Percentiles rank a stretch among this genome's conserved stretches.
phyloP scores from a whole-genome alignment of 2,113 vertebrate species.

The Scopus umbretta region DNA sequence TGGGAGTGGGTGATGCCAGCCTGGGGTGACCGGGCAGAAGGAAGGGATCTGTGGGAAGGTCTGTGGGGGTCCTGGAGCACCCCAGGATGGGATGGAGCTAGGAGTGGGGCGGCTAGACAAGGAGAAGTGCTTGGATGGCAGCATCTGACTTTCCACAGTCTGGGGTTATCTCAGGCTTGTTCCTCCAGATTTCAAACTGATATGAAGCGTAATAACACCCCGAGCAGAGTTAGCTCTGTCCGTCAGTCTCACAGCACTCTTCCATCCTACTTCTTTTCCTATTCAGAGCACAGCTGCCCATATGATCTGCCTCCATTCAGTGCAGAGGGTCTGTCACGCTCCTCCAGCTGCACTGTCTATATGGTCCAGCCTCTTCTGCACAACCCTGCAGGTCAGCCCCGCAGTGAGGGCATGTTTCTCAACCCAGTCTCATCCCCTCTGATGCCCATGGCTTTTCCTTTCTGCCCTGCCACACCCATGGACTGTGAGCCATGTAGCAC shows the following conservation, averaged over 20 bases:
- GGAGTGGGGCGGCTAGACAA: not conserved
- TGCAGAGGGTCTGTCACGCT: not conserved
- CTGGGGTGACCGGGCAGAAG: not conserved
- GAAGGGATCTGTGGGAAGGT: fast-evolving
- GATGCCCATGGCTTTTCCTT: not conserved
- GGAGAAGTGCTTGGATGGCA: not conserved
- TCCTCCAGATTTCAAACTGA: not conserved
- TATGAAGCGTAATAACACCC: not conserved
- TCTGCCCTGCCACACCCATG: not conserved
- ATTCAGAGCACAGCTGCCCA: not conserved
- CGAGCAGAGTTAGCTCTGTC: not conserved
- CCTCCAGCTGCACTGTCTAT: not conserved
- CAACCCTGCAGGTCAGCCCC: not conserved
- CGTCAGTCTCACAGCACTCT: not conserved
- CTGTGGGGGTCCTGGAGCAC: not conserved
- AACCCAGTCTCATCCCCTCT: not conserved
- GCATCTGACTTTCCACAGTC: not conserved
- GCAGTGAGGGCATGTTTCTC: not conserved
- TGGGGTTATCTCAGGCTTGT: not conserved
- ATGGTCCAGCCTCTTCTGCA: not conserved
- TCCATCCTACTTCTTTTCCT: not conserved
- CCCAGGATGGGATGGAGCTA: fast-evolving
- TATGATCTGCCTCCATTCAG: not conserved
- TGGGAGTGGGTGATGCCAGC: not conserved
- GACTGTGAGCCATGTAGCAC: not conserved